Evolutionary conservation across 2,113 vertebrate genomes (phyloP), one percentile per base, ranked within the genome.

Genomic region (Scartelaos histophorus): DNA sequence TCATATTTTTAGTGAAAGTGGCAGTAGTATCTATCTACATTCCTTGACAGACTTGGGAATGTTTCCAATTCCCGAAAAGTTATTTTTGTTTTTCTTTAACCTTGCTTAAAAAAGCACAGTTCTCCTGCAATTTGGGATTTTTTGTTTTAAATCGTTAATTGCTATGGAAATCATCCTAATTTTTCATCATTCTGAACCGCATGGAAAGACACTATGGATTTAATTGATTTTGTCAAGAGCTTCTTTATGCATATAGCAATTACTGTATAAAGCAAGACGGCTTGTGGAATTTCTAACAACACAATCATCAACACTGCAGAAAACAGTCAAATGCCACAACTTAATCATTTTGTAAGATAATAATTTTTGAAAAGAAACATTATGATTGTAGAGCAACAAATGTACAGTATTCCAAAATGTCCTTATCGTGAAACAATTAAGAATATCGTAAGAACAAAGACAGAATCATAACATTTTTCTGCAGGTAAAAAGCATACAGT

Each of bases 181-280:
- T 11, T 43, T 43, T 43, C 38, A 10, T 11, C 7, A 43, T 9
- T 19, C 16, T 51, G 47, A 17, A 51, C 47, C n/a, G 19, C 17
- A 19, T 21, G 51, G n/a, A 54, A 7, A 9, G 38, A 43, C 38
- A 43, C n/a, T 54, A 10, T n/a, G 7, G 19, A n/a, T 15, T 58
- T 15, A 25, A 82, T 61, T 74, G 65, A 82, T 75, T 69, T 75
- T 67, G 69, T 86, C 69, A 64, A 75, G 74, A 19, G 70, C 71
- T 76, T 62, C 69, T 75, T 74, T 81, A 25, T 58, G 13, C 56
- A 58, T 24, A 25, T 58, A 12, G 56, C 24, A 58, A 58, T 54
- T 51, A 51, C 51, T 19, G 47, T 19, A 7, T 51, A n/a, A n/a
- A 21, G 19, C 51, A 9, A 54, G n/a, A 21, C 19, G 9, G 51